Evolutionary conservation across 1,140 invertebrate species (phyloP), one percentile per base, ranked within the genome.

Genomic region (Trypoxylus dichotomus): DNA sequence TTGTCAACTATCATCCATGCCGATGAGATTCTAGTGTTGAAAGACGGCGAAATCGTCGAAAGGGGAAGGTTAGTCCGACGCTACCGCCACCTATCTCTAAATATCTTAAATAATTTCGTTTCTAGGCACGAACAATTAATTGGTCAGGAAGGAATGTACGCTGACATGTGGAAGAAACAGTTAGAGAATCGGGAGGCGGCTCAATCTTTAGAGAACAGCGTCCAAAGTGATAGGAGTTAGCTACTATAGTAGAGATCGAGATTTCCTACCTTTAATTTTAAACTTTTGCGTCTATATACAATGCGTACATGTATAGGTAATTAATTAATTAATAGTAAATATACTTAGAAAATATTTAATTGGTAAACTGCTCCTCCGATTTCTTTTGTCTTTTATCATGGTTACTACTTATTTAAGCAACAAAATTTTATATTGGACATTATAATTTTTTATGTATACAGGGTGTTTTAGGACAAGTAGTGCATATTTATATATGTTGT

Each of bases 1-100:
- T 87, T 98, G 24, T 98, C 96, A 0, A 99, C 97, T 0, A 92
- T 99, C 79, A 95, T 97, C 80, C 93, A 97, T 85, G 96, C 96
- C 0, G 94, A 98, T 87, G 93, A 96, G 86, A 98, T 98, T 80
- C 86, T 98, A 1, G 97, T 98, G 0, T 86, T 98, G 6, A 92
- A 94, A 83, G 94, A 97, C 0, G 97, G 97, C 11, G 91, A 92
- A 85, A 96, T 99, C 80, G 90, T 95, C n/a, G 97, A 99, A 86
- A 88, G 94, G 42, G 97, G 97, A 86, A 94, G 89, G 93, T 94
- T 86, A 89, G 90, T 76, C n/a, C 5, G 15, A 13, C 32, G 1
- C 37, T n/a, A 58, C 19, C 25, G 6, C 19, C 60, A 21, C n/a
- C n/a, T 76, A 58, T 41, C 25, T 15, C 0, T 27, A 58, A 60